These are phyloP conservation scores for Anhinga rufa DNA, from an alignment of 2,113 vertebrate species.

Conservation along the genomic window DNA sequence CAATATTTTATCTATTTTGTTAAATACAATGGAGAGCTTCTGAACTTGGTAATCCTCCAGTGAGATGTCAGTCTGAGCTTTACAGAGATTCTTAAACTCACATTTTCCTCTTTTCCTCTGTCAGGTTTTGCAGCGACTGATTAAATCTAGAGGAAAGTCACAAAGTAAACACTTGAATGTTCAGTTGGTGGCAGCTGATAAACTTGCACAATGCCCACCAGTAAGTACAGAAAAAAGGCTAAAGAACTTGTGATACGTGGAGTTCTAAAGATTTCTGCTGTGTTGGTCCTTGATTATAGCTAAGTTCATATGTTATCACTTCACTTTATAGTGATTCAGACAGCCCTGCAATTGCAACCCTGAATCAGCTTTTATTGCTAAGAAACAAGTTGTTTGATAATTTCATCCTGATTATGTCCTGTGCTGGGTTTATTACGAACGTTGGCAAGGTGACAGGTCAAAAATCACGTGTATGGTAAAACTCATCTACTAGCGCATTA, in stretches of 20 bases:
- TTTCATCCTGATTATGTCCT: not conserved
- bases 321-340: not conserved
- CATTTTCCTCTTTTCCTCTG: slow-evolving; percentile 4
- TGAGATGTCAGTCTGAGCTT: not conserved
- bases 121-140: slow-evolving; percentile 94
- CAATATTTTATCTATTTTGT: not conserved
- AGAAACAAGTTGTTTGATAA: not conserved
- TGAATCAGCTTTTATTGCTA: not conserved
- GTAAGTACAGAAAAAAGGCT: slow-evolving; percentile 75
- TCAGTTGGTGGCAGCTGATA: slow-evolving; percentile 95
- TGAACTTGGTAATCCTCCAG: not conserved
- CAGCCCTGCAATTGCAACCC: not conserved
- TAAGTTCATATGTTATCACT: not conserved
- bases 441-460: not conserved
- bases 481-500: not conserved
- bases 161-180: slow-evolving; percentile 99
- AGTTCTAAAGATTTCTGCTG: not conserved
- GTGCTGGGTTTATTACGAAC: not conserved
- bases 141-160: slow-evolving; percentile 97
- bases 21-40: not conserved
- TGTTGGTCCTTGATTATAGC: not conserved
- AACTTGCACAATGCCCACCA: slow-evolving; percentile 94
- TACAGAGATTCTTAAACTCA: not conserved
- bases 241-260: not conserved
- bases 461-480: not conserved